Evolutionary conservation across 1,140 invertebrate species (phyloP).

Genomic region (Achatina immaculata): DNA sequence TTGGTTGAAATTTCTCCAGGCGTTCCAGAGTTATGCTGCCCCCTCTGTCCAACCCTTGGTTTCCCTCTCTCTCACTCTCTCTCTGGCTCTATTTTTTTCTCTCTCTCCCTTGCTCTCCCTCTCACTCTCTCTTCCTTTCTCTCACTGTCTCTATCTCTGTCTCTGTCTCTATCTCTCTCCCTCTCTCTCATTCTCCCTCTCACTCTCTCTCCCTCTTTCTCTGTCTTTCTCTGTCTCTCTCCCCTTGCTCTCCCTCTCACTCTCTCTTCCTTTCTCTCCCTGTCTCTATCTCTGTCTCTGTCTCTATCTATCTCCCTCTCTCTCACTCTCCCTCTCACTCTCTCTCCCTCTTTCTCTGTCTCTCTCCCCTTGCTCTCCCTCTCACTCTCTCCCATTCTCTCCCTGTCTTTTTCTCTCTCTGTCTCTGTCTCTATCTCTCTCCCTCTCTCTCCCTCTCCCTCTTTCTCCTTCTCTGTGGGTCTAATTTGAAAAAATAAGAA

Average conservation of each 20-base stretch:
- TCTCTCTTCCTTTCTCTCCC: background rate
- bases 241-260: background rate
- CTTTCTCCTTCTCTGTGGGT: background rate
- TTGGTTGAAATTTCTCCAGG: no score
- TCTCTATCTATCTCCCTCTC: background rate
- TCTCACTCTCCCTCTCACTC: background rate
- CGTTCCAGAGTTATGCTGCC: no score
- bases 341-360: background rate
- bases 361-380: background rate
- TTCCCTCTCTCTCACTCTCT: no score
- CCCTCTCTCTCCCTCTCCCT: background rate
- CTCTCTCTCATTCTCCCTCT: background rate
- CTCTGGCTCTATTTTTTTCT: no score
- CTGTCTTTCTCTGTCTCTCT: background rate
- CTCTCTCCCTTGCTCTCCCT: no score
- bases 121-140: no score
- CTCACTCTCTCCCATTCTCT: background rate
- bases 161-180: no score
- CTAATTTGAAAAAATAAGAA: no score
- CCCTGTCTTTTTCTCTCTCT: no score
- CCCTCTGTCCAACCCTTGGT: no score
- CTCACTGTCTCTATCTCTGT: no score
- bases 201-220: background rate
- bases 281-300: conserved; percentile 19
- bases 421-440: no score